Evolutionary conservation across 2,797 vertebrate species (phyloP).

Genomic region (Galaxias olidus): DNA sequence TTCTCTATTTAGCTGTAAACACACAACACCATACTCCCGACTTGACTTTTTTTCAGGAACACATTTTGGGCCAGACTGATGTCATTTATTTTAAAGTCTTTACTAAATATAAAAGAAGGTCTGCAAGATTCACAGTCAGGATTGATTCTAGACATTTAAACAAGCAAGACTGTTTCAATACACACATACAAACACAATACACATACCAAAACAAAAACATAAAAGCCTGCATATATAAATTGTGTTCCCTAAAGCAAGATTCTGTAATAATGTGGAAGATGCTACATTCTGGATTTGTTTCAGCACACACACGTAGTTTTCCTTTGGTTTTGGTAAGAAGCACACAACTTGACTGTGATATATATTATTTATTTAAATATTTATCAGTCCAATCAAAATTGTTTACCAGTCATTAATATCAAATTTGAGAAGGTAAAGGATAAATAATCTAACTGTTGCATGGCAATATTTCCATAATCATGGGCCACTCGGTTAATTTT

Average conservation of each 20-base stretch:
- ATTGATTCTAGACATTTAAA: slow-evolving; percentile 9
- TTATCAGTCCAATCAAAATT: slow-evolving; percentile 56
- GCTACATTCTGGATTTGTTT: slow-evolving; percentile 33
- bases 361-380: slow-evolving; percentile 34
- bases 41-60: no score
- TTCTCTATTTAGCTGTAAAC: no score
- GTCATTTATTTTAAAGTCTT: background rate
- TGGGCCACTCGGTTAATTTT: slow-evolving; percentile 46
- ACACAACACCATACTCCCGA: no score
- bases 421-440: slow-evolving; percentile 26
- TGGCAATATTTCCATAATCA: no score
- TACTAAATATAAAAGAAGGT: background rate
- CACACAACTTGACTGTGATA: slow-evolving; percentile 26
- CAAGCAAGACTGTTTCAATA: background rate
- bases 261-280: slow-evolving; percentile 40
- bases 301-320: slow-evolving; percentile 51
- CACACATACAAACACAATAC: slow-evolving; percentile 6
- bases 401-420: slow-evolving; percentile 51
- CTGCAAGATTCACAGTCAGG: slow-evolving; percentile 15
- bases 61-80: background rate
- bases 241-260: slow-evolving; percentile 30
- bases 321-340: slow-evolving; percentile 47
- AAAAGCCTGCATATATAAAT: slow-evolving; percentile 39
- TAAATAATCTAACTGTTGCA: no score
- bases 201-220: slow-evolving; percentile 9